A percentile compares a stretch with the other conserved stretches of the same genome.
These are phyloP conservation scores for Falco punctatus DNA, from an alignment of 2,113 vertebrate genomes.

Conservation along the genomic window DNA sequence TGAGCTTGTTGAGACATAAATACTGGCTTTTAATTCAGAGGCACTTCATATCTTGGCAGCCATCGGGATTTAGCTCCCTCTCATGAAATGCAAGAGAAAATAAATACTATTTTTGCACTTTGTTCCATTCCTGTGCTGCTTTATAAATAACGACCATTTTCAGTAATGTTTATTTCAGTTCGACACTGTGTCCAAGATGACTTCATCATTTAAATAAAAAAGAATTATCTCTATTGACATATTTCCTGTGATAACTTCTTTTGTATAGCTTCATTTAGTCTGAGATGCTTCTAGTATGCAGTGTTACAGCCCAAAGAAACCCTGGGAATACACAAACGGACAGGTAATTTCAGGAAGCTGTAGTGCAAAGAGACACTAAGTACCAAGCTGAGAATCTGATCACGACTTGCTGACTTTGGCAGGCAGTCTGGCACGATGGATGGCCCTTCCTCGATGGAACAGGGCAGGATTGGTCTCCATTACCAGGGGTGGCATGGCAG, in stretches of 20 bases:
- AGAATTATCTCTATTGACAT: background rate
- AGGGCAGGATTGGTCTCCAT: background rate
- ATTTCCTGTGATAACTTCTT: background rate
- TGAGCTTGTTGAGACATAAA: background rate
- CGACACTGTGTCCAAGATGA: background rate
- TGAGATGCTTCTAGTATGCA: background rate
- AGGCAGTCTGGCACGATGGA: background rate
- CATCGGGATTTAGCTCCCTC: background rate
- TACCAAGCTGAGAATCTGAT: background rate
- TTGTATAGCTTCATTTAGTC: background rate
- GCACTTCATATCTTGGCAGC: background rate
- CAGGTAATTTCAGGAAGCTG: background rate
- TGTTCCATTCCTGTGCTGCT: background rate
- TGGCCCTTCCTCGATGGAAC: background rate
- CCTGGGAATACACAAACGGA: background rate
- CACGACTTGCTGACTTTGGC: fast-evolving
- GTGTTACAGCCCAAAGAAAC: background rate
- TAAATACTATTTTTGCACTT: background rate
- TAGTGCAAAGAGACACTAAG: background rate
- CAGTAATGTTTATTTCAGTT: background rate
- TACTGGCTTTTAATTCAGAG: background rate
- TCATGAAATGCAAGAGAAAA: background rate
- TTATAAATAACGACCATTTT: background rate
- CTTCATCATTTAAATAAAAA: background rate
- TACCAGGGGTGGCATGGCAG: background rate